Evolutionary conservation across 2,113 vertebrate species (phyloP), one percentile per base, ranked within the genome.

Genomic region (Nycticebus coucang): DNA sequence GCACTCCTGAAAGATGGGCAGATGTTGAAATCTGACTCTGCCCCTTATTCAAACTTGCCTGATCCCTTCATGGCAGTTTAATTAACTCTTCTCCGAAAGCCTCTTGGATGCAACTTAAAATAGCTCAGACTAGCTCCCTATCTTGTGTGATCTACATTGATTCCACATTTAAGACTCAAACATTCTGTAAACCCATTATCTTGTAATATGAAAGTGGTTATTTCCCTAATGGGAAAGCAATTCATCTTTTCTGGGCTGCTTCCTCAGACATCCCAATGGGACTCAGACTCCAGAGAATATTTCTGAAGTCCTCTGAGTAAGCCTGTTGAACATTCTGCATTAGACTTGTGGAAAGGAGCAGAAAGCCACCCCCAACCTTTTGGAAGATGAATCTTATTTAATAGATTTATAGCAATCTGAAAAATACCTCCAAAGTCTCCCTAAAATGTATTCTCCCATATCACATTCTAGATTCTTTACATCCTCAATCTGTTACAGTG

Each of bases 311-410:
- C 13, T 64, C 30, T 94, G 15, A 53, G 8, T 57, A 41, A 19
- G 2, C 22, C 17, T 60, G n/a, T 22, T 64, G 21, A 74, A 13
- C 5, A 35, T 5, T 1, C 2, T 19, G 33, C 7, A 1, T 9
- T 77, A 69, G 24, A 33, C 19, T 26, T 50, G 30, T 53, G 15
- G 37, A 66, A 37, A 53, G 15, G 18, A 21, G 24, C 35, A 59
- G 50, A 87, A 68, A 81, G 60, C 3, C 13, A 21, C 45, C 13
- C 15, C 15, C 22, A 24, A 4, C 1, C 4, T 7, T 59, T 35
- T 45, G 21, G 1, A 4, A 95, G 12, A 30, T 24, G 33, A 57
- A 17, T n/a, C 26, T 7, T 37, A 12, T 55, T 74, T 81, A 50
- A 50, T 50, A 41, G 41, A 87, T 22, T 90, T n/a, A n/a, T 12